Evolutionary conservation across 1,140 invertebrate species (phyloP).

Genomic region (Melipona quadrifasciata): DNA sequence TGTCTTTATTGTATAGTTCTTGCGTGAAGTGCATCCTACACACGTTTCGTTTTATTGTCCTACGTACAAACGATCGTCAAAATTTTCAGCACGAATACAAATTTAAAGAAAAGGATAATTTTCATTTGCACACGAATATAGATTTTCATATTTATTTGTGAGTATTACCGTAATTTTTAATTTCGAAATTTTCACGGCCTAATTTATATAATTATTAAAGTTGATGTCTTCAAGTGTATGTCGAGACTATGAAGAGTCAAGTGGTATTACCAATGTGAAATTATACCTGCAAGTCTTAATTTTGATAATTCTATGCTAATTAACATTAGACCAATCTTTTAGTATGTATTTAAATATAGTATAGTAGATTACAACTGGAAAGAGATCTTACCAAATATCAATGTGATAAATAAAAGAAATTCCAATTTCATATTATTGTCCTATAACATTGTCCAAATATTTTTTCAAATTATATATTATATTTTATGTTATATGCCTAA

Average conservation of each 20-base stretch:
- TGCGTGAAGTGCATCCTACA: slow-evolving; percentile 29
- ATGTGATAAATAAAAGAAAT: neutral
- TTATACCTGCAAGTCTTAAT: neutral
- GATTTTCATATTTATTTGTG: neutral
- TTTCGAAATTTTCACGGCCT: neutral
- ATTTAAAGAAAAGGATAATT: neutral
- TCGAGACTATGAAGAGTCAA: neutral
- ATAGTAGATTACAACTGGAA: neutral
- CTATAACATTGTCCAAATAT: neutral
- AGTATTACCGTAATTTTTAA: neutral
- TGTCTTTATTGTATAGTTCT: slow-evolving; percentile 38
- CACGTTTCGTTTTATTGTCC: slow-evolving; percentile 41
- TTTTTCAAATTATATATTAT: too few relatives aligned
- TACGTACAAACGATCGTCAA: neutral
- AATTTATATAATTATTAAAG: neutral
- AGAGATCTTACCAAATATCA: neutral
- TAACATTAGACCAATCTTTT: too few relatives aligned
- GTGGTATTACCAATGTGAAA: neutral
- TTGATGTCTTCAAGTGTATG: neutral
- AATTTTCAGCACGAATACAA: neutral
- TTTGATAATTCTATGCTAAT: neutral
- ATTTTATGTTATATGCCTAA: too few relatives aligned
- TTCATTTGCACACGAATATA: neutral
- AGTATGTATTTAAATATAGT: too few relatives aligned
- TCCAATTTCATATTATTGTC: neutral